Evolutionary conservation across 2,888 invertebrate species (phyloP).

Genomic region (Ophioninae sp.): DNA sequence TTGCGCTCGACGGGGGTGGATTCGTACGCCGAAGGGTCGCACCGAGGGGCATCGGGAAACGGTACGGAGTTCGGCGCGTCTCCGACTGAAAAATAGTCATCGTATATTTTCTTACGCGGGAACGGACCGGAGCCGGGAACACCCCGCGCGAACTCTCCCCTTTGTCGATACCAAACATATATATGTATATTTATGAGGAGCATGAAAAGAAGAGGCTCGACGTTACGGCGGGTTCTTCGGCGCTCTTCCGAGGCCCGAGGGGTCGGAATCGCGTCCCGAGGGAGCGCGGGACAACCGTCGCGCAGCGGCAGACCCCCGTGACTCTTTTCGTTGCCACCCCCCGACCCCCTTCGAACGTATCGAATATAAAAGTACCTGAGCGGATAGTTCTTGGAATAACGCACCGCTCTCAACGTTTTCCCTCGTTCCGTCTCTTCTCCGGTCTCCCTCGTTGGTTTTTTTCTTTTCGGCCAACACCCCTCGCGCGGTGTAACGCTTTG

Average conservation of each 20-base stretch:
- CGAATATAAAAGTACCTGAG: conserved; percentile 80
- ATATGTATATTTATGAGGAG: conserved; percentile 45
- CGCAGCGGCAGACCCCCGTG: conserved; percentile 55
- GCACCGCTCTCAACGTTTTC: conserved; percentile 66
- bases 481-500: conserved; percentile 38
- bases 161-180: conserved; percentile 61
- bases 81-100: conserved; percentile 70
- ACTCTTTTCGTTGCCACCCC: conserved; percentile 36
- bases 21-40: conserved; percentile 16
- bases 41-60: conserved; percentile 53
- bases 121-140: conserved; percentile 46
- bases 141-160: conserved; percentile 26
- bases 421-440: conserved; percentile 32
- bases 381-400: conserved; percentile 78
- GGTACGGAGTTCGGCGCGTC: conserved; percentile 57
- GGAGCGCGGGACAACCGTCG: conserved; percentile 75
- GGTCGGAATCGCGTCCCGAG: conserved; percentile 69
- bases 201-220: conserved; percentile 71
- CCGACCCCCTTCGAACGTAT: conserved; percentile 75
- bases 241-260: conserved; percentile 53
- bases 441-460: conserved; percentile 8
- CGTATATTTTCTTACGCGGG: conserved; percentile 66
- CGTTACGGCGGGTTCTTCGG: conserved; percentile 68
- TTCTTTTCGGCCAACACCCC: conserved; percentile 24
- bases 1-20: neutral